Percentiles rank a stretch among this genome's conserved stretches.
These are phyloP conservation scores for Axis porcinus DNA, from an alignment of 2,113 vertebrate species.

Conservation along the genomic window DNA sequence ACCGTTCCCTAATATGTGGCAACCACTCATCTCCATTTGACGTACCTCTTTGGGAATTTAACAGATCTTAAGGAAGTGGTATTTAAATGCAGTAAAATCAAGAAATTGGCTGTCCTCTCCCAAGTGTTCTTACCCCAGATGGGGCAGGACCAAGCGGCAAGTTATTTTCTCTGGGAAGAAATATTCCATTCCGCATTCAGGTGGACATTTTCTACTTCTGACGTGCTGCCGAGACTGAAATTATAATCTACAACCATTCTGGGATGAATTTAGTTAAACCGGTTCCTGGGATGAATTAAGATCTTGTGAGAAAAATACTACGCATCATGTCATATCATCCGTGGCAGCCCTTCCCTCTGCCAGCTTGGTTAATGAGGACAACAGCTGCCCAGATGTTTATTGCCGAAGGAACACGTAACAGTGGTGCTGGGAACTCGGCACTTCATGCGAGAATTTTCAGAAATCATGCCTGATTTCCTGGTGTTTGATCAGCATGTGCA, in stretches of 20 bases:
- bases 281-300: conserved; percentile 14
- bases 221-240: not conserved
- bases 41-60: not conserved
- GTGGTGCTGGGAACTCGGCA: not conserved
- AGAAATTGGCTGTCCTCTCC: not conserved
- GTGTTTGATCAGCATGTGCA: not conserved
- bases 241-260: conserved; percentile 7
- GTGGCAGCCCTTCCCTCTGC: not conserved
- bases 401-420: not conserved
- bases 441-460: not conserved
- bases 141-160: not conserved
- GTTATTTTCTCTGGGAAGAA: conserved; percentile 24
- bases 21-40: not conserved
- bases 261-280: conserved; percentile 3
- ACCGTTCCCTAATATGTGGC: not conserved
- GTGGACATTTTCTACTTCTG: not conserved
- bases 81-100: conserved; percentile 14
- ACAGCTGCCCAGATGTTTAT: not conserved
- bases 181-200: not conserved
- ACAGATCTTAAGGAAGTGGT: not conserved
- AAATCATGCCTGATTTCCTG: not conserved
- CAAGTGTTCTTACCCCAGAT: not conserved
- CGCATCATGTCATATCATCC: not conserved
- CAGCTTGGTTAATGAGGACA: not conserved
- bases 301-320: conserved; percentile 20